Evolutionary conservation across 2,888 invertebrate genomes (phyloP).

Genomic region (Ptychoptera albimana): DNA sequence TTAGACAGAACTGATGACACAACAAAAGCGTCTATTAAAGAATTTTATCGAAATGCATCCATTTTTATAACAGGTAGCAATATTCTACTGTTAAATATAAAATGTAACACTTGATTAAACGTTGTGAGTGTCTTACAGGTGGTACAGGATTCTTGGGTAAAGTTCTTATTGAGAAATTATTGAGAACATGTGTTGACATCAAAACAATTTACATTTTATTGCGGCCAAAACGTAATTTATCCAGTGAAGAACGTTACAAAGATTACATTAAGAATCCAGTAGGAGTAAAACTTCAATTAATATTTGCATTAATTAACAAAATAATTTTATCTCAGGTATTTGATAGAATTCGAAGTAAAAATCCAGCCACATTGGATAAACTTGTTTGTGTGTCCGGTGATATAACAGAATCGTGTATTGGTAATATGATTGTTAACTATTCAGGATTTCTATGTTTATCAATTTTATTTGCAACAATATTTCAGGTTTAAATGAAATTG

Average conservation of each 20-base stretch:
- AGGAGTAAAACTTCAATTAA: background rate
- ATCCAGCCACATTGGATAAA: slow-evolving; percentile 49
- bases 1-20: too few species aligned
- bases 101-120: too few species aligned
- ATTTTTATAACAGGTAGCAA: too few species aligned
- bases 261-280: slow-evolving; percentile 62
- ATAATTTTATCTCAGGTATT: slow-evolving; percentile 38
- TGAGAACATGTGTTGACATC: slow-evolving; percentile 69
- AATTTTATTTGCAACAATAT: background rate
- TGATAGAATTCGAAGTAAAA: slow-evolving; percentile 45
- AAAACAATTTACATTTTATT: slow-evolving; percentile 66
- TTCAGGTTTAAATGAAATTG: slow-evolving; percentile 43
- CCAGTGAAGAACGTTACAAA: slow-evolving; percentile 51
- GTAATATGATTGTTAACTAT: slow-evolving; percentile 32
- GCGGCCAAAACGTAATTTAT: slow-evolving; percentile 52
- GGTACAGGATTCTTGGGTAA: slow-evolving; percentile 88
- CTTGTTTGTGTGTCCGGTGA: slow-evolving; percentile 58
- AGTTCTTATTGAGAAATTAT: slow-evolving; percentile 79
- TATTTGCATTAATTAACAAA: slow-evolving; percentile 26
- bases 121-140: slow-evolving; percentile 29
- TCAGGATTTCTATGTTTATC: slow-evolving; percentile 12
- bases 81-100: too few species aligned
- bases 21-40: too few species aligned
- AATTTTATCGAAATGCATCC: too few species aligned
- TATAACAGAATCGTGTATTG: slow-evolving; percentile 52